These are phyloP conservation scores for Baccha elongata DNA, from an alignment of 2,888 invertebrate genomes.

Conservation along the genomic window DNA sequence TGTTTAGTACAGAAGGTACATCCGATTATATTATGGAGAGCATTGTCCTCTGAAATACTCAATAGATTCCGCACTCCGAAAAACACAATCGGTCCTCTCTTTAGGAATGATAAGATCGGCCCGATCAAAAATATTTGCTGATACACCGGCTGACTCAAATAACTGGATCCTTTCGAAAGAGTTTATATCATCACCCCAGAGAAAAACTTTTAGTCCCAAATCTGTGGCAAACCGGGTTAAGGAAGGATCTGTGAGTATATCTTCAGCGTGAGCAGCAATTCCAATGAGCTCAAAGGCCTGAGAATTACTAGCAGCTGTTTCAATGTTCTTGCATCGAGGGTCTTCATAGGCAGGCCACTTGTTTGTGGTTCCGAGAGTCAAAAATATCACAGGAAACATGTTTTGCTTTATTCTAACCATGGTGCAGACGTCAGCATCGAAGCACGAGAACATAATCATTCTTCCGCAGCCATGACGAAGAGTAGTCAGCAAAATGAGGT, in stretches of 20 bases:
- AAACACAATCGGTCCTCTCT: slow-evolving; percentile 71
- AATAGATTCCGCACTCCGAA: slow-evolving; percentile 42
- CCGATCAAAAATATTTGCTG: slow-evolving; percentile 98
- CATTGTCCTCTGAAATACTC: slow-evolving; percentile 66
- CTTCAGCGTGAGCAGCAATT: slow-evolving; percentile 96
- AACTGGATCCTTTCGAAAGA: slow-evolving; percentile 91
- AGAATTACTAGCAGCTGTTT: slow-evolving; percentile 92
- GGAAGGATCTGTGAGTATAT: slow-evolving; percentile 90
- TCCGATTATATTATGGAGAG: slow-evolving; percentile 33
- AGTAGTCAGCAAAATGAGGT: slow-evolving; percentile 91
- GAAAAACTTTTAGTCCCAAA: slow-evolving; percentile 93
- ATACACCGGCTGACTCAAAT: slow-evolving; percentile 93
- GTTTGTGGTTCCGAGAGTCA: slow-evolving; percentile 82
- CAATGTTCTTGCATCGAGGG: slow-evolving; percentile 90
- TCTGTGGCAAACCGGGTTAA: slow-evolving; percentile 88
- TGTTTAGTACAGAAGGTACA: slow-evolving; percentile 2
- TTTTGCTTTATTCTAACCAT: slow-evolving; percentile 98
- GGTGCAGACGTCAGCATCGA: slow-evolving; percentile 97
- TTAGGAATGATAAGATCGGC: slow-evolving; percentile 84
- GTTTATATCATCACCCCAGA: slow-evolving; percentile 98
- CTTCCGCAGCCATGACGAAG: slow-evolving; percentile 90
- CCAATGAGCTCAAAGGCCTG: slow-evolving; percentile 92
- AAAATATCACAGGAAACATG: slow-evolving; percentile 96
- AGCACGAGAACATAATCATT: slow-evolving; percentile 95
- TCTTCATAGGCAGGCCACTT: slow-evolving; percentile 89